Base-by-base conservation (phyloP, 2,888 invertebrate genomes). In the Leptopilina drosophilae region DNA sequence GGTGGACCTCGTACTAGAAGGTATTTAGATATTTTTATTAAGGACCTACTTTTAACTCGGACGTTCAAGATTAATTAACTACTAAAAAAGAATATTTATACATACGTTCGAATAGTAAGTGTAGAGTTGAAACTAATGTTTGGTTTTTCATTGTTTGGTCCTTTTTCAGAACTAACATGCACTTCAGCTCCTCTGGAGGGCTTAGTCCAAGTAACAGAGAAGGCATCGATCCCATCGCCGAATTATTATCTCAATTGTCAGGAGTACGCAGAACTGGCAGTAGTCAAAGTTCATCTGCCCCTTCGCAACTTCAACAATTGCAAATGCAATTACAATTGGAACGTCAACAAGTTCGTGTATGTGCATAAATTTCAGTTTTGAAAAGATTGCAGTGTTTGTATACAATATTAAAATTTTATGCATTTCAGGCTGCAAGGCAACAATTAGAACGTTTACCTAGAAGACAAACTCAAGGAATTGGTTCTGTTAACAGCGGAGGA, bases 181-280 rank as follows among this genome's bases (percentile, higher is more conserved):
- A 98, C 93, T 98, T 98, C 93, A 97, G 96, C 94, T 96, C 97
- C 87, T 95, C 96, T 87, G 95, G 96, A 88, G 97, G 96, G 82
- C 94, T 97, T 88, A 96, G 97, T 88, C 97, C 98, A 86, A 97
- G 96, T 89, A 96, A 96, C 89, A 95, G 98, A 87, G 98, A 98
- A 92, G 95, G 97, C 84, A 98, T 98, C 91, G 99, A 99, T 93
- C 98, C 98, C 81, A 98, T 98, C 89, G 97, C 98, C 84, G 99
- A 99, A 93, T 94, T 99, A 85, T 93, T 99, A 85, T 98, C 98
- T 80, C 98, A 98, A 93, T 94, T 99, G 92, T 98, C 98, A 76
- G 98, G 98, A 88, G 98, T 98, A 85, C 94, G 98, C 89, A 95
- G 97, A 88, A 93, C 93, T 79, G 93, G 94, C 76, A 93, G 93